These are phyloP conservation scores for Brachyalestes nurse DNA, from an alignment of 2,797 vertebrate species.

Conservation along the genomic window DNA sequence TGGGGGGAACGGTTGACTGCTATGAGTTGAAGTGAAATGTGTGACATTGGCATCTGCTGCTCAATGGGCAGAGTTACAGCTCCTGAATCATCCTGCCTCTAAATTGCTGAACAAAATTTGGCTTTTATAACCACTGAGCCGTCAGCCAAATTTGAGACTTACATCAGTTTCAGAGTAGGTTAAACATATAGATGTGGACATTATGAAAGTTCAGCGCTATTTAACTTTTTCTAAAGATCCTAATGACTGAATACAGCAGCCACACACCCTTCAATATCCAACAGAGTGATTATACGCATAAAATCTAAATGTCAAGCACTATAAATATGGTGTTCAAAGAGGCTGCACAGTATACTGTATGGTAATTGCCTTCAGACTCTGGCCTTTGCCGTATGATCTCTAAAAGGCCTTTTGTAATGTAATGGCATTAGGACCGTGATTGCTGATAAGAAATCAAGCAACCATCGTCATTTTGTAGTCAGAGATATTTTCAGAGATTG, in stretches of 20 bases:
- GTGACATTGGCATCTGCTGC: conserved; percentile 52
- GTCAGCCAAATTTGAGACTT: neutral
- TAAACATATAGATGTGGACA: neutral
- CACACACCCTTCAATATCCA: neutral
- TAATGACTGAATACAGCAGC: neutral
- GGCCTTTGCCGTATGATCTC: neutral
- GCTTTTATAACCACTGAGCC: neutral
- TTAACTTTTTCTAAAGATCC: neutral
- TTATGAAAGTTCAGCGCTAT: neutral
- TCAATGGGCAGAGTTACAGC: conserved; percentile 36
- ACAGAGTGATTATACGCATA: neutral
- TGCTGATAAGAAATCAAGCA: neutral
- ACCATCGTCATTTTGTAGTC: neutral
- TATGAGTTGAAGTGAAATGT: conserved; percentile 43
- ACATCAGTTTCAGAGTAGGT: neutral
- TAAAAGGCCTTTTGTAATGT: neutral
- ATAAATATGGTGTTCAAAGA: neutral
- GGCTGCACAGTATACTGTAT: neutral
- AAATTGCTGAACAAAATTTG: conserved; percentile 8
- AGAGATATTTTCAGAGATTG: conserved; percentile 30
- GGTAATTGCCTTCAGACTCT: neutral
- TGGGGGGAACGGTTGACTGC: conserved; percentile 45
- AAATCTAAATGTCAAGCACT: conserved; percentile 14
- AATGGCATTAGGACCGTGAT: neutral
- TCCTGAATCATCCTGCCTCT: conserved; percentile 14